phyloP scores from a whole-genome alignment of 2,888 invertebrate species.

The Hirtodrosophila cameraria region DNA sequence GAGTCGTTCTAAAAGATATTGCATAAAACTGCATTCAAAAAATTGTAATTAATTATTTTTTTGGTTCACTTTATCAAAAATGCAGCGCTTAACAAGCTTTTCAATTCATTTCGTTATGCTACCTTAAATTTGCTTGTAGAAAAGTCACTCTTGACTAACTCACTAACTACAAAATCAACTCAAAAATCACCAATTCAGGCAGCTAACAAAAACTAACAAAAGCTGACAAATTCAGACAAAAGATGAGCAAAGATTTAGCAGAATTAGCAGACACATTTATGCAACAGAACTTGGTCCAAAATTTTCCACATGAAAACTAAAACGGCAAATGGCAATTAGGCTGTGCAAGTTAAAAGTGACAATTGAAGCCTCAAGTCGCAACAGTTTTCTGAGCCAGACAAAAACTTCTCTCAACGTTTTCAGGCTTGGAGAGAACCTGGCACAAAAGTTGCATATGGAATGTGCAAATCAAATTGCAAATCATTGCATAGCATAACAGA shows the following conservation, averaged over 20 bases:
- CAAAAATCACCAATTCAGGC: slow-evolving; percentile 10
- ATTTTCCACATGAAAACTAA: slow-evolving; percentile 20
- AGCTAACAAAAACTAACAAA: slow-evolving; percentile 13
- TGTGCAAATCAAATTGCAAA: slow-evolving; percentile 27
- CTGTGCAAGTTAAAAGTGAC: slow-evolving; percentile 45
- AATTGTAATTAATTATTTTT: no score
- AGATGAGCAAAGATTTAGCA: slow-evolving; percentile 1
- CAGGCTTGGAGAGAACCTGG: neutral
- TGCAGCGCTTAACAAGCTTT: no score
- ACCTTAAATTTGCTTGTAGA: neutral
- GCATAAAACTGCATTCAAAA: no score
- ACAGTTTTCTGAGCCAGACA: slow-evolving; percentile 10
- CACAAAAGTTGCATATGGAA: slow-evolving; percentile 31
- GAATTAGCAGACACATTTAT: slow-evolving; percentile 30
- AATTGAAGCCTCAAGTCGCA: slow-evolving; percentile 44
- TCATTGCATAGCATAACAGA: neutral
- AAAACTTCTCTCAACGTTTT: neutral
- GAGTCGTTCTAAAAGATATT: no score
- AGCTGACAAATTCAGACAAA: no score
- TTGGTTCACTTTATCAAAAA: no score
- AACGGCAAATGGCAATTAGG: slow-evolving; percentile 62
- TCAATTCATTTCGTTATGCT: no score
- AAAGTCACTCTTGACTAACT: slow-evolving; percentile 15
- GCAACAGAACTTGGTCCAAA: slow-evolving; percentile 28
- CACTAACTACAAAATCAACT: slow-evolving; percentile 4